These are phyloP conservation scores for Eufriesea mexicana DNA, from an alignment of 1,140 invertebrate species.

Conservation along the genomic window DNA sequence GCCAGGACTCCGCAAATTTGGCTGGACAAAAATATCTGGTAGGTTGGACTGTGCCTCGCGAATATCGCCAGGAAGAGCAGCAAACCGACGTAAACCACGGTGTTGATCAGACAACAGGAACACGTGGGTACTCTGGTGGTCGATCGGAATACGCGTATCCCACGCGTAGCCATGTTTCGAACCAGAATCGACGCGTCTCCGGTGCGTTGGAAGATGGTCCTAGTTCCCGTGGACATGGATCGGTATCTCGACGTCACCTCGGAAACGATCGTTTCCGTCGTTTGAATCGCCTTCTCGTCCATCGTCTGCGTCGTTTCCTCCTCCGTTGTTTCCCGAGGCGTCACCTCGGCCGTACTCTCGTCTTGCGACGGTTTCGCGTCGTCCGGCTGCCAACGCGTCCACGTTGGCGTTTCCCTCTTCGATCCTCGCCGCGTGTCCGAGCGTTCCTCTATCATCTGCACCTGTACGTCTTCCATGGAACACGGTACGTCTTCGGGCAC, in stretches of 20 bases:
- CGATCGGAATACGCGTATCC: too few species aligned
- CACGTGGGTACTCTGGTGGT: background rate
- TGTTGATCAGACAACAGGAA: background rate
- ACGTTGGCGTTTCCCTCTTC: background rate
- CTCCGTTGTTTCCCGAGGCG: background rate
- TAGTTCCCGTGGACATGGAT: background rate
- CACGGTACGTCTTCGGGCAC: accelerated
- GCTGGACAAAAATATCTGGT: constrained; percentile 71
- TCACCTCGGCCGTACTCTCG: background rate
- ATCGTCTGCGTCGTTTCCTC: background rate
- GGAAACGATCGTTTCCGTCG: background rate
- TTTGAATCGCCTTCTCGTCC: constrained; percentile 3
- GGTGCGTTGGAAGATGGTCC: accelerated
- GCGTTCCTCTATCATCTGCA: background rate
- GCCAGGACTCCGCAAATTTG: constrained; percentile 77
- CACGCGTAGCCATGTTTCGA: background rate
- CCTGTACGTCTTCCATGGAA: accelerated
- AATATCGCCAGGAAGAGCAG: constrained; percentile 61
- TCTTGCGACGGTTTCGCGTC: background rate
- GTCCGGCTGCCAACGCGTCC: too few species aligned
- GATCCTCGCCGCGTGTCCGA: background rate
- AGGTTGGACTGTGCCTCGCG: constrained; percentile 66
- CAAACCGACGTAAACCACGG: constrained; percentile 34
- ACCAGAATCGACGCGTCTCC: background rate
- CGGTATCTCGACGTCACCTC: background rate